phyloP scores from a whole-genome alignment of 1,140 invertebrate species.

The Pogonus chalceus region DNA sequence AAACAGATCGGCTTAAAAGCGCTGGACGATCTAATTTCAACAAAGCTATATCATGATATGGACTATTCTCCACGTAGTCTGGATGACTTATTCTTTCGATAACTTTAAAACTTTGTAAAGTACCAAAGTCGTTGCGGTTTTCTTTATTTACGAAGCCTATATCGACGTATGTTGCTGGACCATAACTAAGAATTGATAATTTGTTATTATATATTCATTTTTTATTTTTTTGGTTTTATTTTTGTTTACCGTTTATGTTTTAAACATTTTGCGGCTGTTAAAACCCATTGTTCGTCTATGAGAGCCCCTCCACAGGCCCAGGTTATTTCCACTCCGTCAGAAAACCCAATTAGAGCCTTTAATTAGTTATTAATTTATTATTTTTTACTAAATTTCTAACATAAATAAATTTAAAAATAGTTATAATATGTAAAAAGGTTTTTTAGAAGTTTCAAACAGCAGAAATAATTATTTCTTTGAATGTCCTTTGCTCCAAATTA shows the following conservation, averaged over 20 bases:
- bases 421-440: too few species aligned
- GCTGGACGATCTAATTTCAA: not conserved
- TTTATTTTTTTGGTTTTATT: too few species aligned
- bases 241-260: too few species aligned
- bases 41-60: not conserved
- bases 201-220: too few species aligned
- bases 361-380: too few species aligned
- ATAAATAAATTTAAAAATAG: too few species aligned
- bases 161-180: not conserved
- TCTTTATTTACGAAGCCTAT: not conserved
- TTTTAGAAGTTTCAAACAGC: too few species aligned
- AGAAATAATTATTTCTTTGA: too few species aligned
- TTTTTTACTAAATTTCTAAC: too few species aligned
- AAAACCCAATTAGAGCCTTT: constrained; percentile 14
- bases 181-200: too few species aligned
- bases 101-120: not conserved
- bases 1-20: not conserved
- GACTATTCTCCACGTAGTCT: not conserved
- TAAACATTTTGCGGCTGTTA: constrained; percentile 20
- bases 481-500: too few species aligned
- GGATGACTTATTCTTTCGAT: constrained; percentile 1
- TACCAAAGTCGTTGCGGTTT: not conserved
- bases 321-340: not conserved
- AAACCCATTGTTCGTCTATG: constrained; percentile 15
- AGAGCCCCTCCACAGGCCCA: constrained; percentile 17